Percentiles rank a stretch among this genome's conserved stretches.
These are phyloP conservation scores for Numenius phaeopus DNA, from an alignment of 2,797 vertebrate genomes.

Conservation along the genomic window DNA sequence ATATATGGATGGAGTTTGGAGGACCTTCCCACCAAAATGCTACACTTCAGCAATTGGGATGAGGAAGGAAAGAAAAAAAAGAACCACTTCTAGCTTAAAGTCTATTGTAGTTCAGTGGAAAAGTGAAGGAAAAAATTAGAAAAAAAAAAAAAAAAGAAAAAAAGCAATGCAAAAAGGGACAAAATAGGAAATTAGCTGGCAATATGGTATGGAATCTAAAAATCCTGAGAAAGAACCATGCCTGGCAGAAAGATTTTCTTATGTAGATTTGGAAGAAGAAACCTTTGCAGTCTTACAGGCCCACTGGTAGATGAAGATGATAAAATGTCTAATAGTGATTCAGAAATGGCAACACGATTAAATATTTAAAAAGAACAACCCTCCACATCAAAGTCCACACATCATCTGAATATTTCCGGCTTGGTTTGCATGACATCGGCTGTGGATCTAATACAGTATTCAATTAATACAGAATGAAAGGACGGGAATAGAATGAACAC, in stretches of 20 bases:
- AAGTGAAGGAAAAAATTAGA: background rate
- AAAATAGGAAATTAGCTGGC: background rate
- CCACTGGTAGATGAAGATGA: background rate
- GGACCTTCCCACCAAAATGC: background rate
- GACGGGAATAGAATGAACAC: background rate
- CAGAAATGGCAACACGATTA: background rate
- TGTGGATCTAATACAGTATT: background rate
- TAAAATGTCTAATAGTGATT: background rate
- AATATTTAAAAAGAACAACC: background rate
- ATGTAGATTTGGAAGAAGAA: background rate
- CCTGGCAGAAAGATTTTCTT: background rate
- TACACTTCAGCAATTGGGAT: rapidly evolving
- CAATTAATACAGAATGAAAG: background rate
- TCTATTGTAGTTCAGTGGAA: background rate
- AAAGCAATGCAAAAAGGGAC: background rate
- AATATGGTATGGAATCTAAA: background rate
- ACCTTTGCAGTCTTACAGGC: background rate
- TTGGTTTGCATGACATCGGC: background rate
- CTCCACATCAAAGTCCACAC: background rate
- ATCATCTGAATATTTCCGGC: background rate
- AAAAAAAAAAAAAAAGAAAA: background rate
- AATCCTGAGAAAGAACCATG: background rate
- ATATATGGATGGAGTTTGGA: background rate
- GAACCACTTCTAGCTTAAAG: background rate
- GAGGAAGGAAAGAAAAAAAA: background rate